Base-by-base conservation (phyloP, 1,140 invertebrate genomes). In the Eumaeus atala region DNA sequence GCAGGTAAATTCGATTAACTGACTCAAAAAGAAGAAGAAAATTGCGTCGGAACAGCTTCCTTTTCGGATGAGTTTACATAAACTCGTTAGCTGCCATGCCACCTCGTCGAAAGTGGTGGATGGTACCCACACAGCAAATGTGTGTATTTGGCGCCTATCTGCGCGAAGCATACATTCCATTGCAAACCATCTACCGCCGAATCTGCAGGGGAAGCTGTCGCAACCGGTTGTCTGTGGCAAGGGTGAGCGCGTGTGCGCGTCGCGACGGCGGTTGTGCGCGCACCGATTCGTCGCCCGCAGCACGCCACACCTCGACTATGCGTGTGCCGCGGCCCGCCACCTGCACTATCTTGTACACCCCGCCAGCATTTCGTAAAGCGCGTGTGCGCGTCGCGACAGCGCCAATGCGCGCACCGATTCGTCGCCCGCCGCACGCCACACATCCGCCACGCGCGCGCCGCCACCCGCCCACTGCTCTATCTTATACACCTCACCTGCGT, bases 311-410 rank as follows among this genome's bases (percentile, higher is more conserved):
- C 71, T 95, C 94, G 17, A 93, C 89, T 9, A 95, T 86, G 68
- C 92, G 92, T 0, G 94, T 94, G 47, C 90, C 90, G 1, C 92
- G 85, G 35, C 90, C 90, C 42, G 91, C 91, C 93, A 92, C 95
- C 78, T 95, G 92, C 6, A 95, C 93, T 66, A 95, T 91, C 85
- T 95, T 95, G 84, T 95, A 94, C 33, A 95, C 92, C 60, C 92
- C 89, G 1, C 94, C 94, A 53, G 90, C 90, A 78, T 90, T 92
- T 93, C 9, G 0, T 28, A 28, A 2, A 28, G n/a, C n/a, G 6
- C 21, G 70, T 92, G 92, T 53, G 91, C 90, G 72, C 91, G 89
- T 51, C 90, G 89, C 10, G 93, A 94, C 9, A 95, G 89, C 38
- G 93, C 92, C 80, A 95, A 91, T 5, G 92, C 91, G 54, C 93